These are phyloP conservation scores for zebrafish (Danio rerio) DNA, from an alignment of 2,113 vertebrate species.

Conservation along the genomic window DNA sequence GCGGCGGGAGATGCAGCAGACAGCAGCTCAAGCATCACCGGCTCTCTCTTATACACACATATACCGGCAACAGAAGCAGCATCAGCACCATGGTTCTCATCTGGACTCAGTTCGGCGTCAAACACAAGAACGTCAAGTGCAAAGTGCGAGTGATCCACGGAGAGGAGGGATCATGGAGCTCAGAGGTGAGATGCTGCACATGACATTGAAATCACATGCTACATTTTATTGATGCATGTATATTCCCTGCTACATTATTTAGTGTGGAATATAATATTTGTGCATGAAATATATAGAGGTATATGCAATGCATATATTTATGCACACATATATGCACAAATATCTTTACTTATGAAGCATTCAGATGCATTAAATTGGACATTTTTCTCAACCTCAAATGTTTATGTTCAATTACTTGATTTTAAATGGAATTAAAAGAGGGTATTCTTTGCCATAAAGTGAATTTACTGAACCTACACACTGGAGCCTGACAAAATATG, in stretches of 20 bases:
- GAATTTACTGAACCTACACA: too few species aligned
- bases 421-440: too few species aligned
- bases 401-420: too few species aligned
- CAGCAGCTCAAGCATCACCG: slow-evolving; percentile 39
- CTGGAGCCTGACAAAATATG: too few species aligned
- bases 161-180: slow-evolving; percentile 73
- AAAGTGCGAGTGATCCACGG: slow-evolving; percentile 80
- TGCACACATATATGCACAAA: too few species aligned
- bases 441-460: too few species aligned
- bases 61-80: slow-evolving; percentile 16
- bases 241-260: neutral
- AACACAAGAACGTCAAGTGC: slow-evolving; percentile 81
- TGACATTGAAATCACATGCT: neutral
- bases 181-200: slow-evolving; percentile 68
- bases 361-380: too few species aligned
- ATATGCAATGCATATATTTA: neutral
- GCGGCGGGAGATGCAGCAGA: slow-evolving; percentile 52
- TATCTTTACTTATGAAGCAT: too few species aligned
- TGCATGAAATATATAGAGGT: neutral
- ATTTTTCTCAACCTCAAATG: too few species aligned
- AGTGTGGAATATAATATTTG: too few species aligned
- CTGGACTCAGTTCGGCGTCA: slow-evolving; percentile 81
- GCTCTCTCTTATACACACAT: neutral
- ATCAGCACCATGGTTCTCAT: slow-evolving; percentile 77
- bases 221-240: neutral